Conservation (phyloP, 2,797 vertebrate genomes). For the Chanos chanos region DNA sequence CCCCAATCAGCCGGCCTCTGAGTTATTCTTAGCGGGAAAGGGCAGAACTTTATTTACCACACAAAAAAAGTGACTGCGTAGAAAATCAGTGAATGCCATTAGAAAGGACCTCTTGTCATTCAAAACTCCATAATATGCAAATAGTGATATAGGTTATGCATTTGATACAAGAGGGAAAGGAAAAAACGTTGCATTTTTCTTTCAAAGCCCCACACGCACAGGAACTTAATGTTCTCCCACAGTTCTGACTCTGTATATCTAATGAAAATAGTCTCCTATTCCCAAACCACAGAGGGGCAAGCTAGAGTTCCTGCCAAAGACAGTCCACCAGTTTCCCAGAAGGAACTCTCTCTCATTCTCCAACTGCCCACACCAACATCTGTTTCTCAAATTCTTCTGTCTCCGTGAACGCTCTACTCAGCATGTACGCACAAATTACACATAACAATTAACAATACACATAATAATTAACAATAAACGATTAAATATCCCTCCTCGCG, state of each 20-base stretch:
- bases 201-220: too few species aligned
- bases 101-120: constrained; percentile 25
- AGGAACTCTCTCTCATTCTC: neutral
- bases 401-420: too few species aligned
- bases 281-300: neutral
- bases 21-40: constrained; percentile 52
- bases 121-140: neutral
- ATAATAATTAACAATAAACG: too few species aligned
- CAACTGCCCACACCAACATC: too few species aligned
- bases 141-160: neutral
- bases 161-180: too few species aligned
- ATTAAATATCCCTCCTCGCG: too few species aligned
- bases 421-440: too few species aligned
- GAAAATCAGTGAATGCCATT: constrained; percentile 52
- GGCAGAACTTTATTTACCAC: constrained; percentile 48
- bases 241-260: constrained; percentile 5
- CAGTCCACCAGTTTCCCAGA: neutral
- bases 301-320: neutral
- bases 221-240: neutral
- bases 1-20: too few species aligned
- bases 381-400: too few species aligned
- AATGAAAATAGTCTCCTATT: constrained; percentile 1
- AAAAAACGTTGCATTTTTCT: too few species aligned
- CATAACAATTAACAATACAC: too few species aligned
- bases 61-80: constrained; percentile 44